Evolutionary conservation across 2,113 vertebrate genomes (phyloP).

Genomic region (Rissa tridactyla): DNA sequence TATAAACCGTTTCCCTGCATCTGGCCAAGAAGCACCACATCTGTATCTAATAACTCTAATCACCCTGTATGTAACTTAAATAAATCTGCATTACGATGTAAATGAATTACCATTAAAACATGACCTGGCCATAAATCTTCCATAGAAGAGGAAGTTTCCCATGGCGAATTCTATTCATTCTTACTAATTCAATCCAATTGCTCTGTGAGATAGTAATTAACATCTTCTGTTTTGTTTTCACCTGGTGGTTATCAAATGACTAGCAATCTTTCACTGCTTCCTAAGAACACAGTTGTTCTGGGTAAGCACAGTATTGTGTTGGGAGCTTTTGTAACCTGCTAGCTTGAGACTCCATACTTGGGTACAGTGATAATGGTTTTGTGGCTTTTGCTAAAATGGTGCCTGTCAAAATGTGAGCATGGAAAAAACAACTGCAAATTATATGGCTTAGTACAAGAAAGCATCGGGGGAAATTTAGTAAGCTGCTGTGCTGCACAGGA

Average conservation of each 20-base stretch:
- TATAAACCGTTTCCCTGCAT: background rate
- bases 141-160: background rate
- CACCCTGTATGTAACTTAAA: background rate
- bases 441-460: background rate
- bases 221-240: background rate
- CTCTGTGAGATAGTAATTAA: background rate
- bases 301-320: background rate
- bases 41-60: slow-evolving; percentile 3
- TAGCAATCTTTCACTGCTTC: background rate
- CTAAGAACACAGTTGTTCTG: background rate
- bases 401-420: background rate
- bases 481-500: background rate
- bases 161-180: background rate
- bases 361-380: background rate
- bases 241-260: background rate
- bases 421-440: background rate
- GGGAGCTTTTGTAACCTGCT: background rate
- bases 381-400: background rate
- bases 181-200: background rate
- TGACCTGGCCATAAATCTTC: background rate
- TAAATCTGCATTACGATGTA: background rate
- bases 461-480: background rate
- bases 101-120: slow-evolving; percentile 9
- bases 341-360: background rate
- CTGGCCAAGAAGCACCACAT: background rate